Evolutionary conservation across 2,113 vertebrate genomes (phyloP).

Genomic region (Ivindomyrus marchei): DNA sequence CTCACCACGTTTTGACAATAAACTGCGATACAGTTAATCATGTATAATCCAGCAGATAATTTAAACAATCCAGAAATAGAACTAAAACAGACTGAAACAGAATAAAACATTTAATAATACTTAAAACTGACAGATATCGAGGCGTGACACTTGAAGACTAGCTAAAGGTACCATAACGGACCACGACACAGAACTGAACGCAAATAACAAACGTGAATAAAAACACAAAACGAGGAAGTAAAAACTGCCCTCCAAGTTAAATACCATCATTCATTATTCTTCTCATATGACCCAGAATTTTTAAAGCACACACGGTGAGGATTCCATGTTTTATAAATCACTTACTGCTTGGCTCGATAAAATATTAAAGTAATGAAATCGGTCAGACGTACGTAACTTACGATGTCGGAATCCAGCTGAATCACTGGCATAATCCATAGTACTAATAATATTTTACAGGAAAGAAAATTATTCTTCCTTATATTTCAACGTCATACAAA

Average conservation of each 20-base stretch:
- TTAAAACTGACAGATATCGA: not conserved
- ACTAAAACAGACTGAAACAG: not conserved
- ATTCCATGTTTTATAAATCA: not conserved
- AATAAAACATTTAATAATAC: not conserved
- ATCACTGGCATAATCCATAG: conserved; percentile 53
- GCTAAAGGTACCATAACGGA: not conserved
- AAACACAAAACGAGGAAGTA: not conserved
- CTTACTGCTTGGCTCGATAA: not conserved
- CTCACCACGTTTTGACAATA: not conserved
- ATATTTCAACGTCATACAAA: conserved; percentile 10
- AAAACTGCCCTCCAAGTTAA: not conserved
- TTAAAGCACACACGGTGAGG: not conserved
- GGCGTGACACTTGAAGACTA: not conserved
- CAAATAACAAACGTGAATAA: not conserved
- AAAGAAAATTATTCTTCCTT: conserved; percentile 2
- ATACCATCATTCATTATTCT: not conserved
- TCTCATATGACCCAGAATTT: not conserved
- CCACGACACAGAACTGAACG: not conserved
- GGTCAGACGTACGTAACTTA: conserved; percentile 59
- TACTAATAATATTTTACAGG: not conserved
- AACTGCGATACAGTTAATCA: not conserved
- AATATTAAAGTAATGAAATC: conserved; percentile 17
- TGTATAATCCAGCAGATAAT: not conserved
- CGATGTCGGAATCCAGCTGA: conserved; percentile 61
- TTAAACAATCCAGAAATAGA: not conserved